Conservation (phyloP, 2,797 vertebrate species). For the Melopsittacus undulatus region DNA sequence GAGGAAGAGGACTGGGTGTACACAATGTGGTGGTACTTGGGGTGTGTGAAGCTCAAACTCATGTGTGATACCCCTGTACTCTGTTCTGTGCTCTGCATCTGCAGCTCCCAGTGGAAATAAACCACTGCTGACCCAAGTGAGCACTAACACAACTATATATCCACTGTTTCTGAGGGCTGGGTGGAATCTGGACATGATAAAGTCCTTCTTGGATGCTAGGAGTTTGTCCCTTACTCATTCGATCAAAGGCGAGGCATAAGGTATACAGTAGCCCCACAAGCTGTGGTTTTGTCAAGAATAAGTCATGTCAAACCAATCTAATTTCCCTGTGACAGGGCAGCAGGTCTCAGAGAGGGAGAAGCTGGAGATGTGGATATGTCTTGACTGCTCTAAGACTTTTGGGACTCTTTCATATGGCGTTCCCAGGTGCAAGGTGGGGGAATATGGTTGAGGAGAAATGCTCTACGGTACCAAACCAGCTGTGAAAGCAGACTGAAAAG, state of each 20-base stretch:
- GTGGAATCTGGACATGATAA: neutral
- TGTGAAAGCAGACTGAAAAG: neutral
- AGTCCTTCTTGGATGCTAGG: neutral
- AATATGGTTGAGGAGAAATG: neutral
- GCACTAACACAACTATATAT: neutral
- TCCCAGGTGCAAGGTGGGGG: neutral
- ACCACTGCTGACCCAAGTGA: neutral
- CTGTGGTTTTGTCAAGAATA: neutral
- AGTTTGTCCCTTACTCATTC: neutral
- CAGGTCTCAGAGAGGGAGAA: neutral
- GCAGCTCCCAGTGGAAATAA: neutral
- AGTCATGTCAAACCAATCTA: neutral
- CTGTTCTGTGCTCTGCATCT: neutral
- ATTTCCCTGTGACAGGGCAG: neutral
- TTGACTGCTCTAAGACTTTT: neutral
- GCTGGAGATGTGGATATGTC: neutral
- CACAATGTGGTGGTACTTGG: accelerated
- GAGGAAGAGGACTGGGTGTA: neutral
- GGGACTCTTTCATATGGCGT: neutral
- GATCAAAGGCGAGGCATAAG: neutral
- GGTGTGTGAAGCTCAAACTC: neutral
- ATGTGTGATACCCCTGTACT: neutral
- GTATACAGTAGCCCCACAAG: neutral
- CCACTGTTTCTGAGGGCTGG: neutral
- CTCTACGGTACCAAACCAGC: neutral